Conservation (phyloP, 2,797 vertebrate genomes). For the Dryobates pubescens region DNA sequence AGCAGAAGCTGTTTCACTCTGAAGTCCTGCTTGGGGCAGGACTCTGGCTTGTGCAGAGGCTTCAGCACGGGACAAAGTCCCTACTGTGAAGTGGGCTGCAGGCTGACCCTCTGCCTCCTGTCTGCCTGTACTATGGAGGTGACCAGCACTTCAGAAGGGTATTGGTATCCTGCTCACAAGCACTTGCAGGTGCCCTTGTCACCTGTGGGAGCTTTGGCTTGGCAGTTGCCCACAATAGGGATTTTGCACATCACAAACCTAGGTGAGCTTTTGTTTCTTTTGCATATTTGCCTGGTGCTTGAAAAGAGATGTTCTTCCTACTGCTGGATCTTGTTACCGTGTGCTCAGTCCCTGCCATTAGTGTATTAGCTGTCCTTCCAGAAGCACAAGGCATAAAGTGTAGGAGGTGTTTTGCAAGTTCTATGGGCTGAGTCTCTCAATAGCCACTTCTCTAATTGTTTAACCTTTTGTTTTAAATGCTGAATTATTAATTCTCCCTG, state of each 20-base stretch:
- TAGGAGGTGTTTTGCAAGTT: not conserved
- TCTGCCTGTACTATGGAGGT: not conserved
- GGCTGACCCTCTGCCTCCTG: not conserved
- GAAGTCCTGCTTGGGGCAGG: no score
- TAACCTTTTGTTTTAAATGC: not conserved
- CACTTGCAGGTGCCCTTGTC: not conserved
- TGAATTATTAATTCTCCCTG: not conserved
- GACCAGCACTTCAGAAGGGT: fast-evolving
- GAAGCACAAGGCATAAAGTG: not conserved
- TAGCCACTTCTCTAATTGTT: not conserved
- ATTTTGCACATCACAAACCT: not conserved
- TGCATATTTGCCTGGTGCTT: not conserved
- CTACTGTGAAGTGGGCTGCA: not conserved
- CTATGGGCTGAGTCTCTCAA: not conserved
- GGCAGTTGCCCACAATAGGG: not conserved
- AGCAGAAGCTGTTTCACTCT: not conserved
- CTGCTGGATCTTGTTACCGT: not conserved
- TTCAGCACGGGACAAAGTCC: no score
- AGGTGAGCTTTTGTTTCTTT: not conserved
- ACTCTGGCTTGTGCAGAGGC: not conserved
- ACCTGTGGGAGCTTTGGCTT: not conserved
- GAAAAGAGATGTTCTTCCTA: not conserved
- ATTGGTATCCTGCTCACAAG: fast-evolving
- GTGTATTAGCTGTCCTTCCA: not conserved
- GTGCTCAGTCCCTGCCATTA: not conserved